Evolutionary conservation across 1,140 invertebrate genomes (phyloP), one percentile per base, ranked within the genome.

Genomic region (Hyles euphorbiae): DNA sequence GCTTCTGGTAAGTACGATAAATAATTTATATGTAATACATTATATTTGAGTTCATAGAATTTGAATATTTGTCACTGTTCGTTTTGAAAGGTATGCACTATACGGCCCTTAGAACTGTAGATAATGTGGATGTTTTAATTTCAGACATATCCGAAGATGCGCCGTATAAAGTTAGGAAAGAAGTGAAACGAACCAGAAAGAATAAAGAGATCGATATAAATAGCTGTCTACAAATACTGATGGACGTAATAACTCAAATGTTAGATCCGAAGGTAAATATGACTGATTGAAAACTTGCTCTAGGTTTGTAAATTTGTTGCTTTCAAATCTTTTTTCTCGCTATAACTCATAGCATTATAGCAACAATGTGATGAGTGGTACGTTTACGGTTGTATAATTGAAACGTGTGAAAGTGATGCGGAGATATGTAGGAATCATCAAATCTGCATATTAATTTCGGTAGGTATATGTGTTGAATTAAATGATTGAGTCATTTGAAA

Each of bases 161-260:
- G 1, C 71, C 76, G 1, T 79, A 66, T 55, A 82, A 65, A 63
- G 74, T 83, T 5, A 73, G 74, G 7, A 72, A 70, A 51, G 72
- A 81, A 59, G 66, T 80, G 33, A 80, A 80, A 51, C 65, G 84
- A 5, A 67, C 65, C 12, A 69, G 68, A 48, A 83, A 90, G 51
- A 81, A 87, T 7, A 90, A 89, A 55, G 93, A 93, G 2, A 89
- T 97, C 3, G 96, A 98, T 81, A 87, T 97, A 5, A 93, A 95
- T 72, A 97, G 96, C 6, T 98, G 96, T 88, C 77, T 97, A n/a
- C 94, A 95, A 73, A 94, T 97, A 68, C 81, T 97, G 0, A 89
- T 97, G 61, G 96, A 97, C 72, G 91, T 96, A 3, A 96, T 95
- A 61, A 91, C 93, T 0, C 93, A 95, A 44, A 95, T 95, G 93